Conservation (phyloP, 1,140 invertebrate genomes). For the Monomorium pharaonis region DNA sequence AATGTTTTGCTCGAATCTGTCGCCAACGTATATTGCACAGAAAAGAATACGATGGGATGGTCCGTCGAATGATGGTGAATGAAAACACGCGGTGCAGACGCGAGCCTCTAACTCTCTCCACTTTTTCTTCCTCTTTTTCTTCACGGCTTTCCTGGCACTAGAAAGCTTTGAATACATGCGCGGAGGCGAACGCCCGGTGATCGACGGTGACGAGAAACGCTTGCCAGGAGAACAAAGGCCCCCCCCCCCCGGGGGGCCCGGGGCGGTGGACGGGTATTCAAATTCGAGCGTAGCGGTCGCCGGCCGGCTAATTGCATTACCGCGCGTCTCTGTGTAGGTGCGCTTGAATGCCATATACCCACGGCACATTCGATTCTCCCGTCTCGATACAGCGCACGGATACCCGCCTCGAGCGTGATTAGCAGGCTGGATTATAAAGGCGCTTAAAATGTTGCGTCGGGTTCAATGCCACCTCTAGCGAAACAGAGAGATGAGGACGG, state of each 20-base stretch:
- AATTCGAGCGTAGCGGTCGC: conserved; percentile 53
- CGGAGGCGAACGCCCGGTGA: not conserved
- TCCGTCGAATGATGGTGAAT: no score
- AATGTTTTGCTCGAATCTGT: no score
- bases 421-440: conserved; percentile 13
- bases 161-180: not conserved
- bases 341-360: not conserved
- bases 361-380: not conserved
- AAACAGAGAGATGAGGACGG: not conserved
- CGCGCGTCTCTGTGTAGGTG: not conserved
- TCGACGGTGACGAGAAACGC: not conserved
- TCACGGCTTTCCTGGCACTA: not conserved
- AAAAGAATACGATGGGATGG: no score
- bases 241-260: not conserved
- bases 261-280: conserved; percentile 59
- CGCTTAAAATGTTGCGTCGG: conserved; percentile 4
- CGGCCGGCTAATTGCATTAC: conserved; percentile 52
- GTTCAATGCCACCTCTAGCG: conserved; percentile 42
- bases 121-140: not conserved
- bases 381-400: not conserved
- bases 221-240: conserved; percentile 25
- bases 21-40: no score
- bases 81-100: no score
- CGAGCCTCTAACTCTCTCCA: not conserved
- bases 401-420: not conserved